Evolutionary conservation across 2,797 vertebrate genomes (phyloP).

Genomic region (Aulostomus chinensis): DNA sequence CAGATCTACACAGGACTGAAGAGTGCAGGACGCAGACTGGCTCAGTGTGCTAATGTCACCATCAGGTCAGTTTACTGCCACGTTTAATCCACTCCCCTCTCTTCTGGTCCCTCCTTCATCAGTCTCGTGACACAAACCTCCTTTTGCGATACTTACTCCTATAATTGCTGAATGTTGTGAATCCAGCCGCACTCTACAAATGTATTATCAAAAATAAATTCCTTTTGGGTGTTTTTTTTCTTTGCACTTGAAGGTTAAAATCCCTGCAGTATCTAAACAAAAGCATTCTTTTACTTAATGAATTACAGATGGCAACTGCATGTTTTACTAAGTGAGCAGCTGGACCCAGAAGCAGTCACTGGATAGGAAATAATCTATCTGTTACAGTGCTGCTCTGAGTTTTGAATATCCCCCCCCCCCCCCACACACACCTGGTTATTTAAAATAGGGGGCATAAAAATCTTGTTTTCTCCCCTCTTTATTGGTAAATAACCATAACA

Average conservation of each 20-base stretch:
- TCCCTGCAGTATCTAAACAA: conserved; percentile 33
- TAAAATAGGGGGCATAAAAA: too few species aligned
- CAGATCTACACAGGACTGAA: conserved; percentile 98
- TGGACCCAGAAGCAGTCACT: conserved; percentile 17
- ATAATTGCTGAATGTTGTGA: conserved; percentile 2
- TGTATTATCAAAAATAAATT: conserved; percentile 51
- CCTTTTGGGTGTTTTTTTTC: conserved; percentile 26
- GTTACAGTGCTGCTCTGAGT: not conserved
- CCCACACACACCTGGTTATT: too few species aligned
- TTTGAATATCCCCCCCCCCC: not conserved
- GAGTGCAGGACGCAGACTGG: conserved; percentile 91
- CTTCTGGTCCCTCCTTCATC: not conserved
- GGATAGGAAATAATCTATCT: conserved; percentile 36
- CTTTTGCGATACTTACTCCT: not conserved
- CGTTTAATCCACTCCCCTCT: not conserved
- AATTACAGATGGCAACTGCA: conserved; percentile 54
- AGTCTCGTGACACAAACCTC: not conserved
- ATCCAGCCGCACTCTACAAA: conserved; percentile 2
- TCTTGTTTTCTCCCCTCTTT: too few species aligned
- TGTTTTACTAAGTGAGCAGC: conserved; percentile 18
- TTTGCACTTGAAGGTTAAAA: conserved; percentile 11
- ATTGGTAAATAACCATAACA: not conserved
- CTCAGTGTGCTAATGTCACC: conserved; percentile 89
- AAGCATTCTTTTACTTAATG: conserved; percentile 18
- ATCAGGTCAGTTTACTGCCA: conserved; percentile 83